Evolutionary conservation across 37 sponge, comb jelly and placozoan species (phyloP), one percentile per base, ranked within the genome.

Genomic region (Haliclona indistincta): DNA sequence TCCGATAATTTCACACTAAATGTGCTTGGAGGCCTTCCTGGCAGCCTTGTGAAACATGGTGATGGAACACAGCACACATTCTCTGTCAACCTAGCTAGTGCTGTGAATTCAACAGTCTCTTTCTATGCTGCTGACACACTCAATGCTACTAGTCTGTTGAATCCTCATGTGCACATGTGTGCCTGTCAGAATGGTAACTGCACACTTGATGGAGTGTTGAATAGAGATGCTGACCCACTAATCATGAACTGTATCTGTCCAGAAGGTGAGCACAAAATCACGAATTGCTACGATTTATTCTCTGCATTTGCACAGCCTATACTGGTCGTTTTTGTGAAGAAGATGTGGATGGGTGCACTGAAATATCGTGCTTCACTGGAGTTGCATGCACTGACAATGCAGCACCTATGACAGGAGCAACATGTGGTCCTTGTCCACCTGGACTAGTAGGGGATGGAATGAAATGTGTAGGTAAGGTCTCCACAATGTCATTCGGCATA

Each of bases 381-480:
- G 74, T 73, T 2, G 43, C 64, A 10, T 88, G 89, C 45, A 41
- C 34, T 63, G 89, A 88, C 54, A 53, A 73, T 17, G 52, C 52
- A 42, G 85, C 89, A 3, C 89, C 89, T 41, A 58, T 42, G 1
- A 54, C 55, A 13, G 89, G 86, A 3, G 74, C 74, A 19, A 53
- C 38, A 19, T 88, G 89, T 74, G 88, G 88, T 13, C 65, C 74
- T 1, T 88, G 89, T 65, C 89, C 89, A 17, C 10, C 30, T 39
- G 85, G 85, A 0, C 73, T 56, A 35, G 13, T 34, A 13, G 89
- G 79, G 43, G 45, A 78, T 78, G 85, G 77, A 40, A 28, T 23
- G 19, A 84, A 77, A 78, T 88, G 89, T 51, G 10, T 40, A 33
- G 89, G 89, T 88, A 8, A 76, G 81, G n/a, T n/a, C n/a, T n/a